Percentiles rank a stretch among this genome's conserved stretches.
phyloP scores from a whole-genome alignment of 2,113 vertebrate genomes.

The Stomatorhinus ivindoensis region DNA sequence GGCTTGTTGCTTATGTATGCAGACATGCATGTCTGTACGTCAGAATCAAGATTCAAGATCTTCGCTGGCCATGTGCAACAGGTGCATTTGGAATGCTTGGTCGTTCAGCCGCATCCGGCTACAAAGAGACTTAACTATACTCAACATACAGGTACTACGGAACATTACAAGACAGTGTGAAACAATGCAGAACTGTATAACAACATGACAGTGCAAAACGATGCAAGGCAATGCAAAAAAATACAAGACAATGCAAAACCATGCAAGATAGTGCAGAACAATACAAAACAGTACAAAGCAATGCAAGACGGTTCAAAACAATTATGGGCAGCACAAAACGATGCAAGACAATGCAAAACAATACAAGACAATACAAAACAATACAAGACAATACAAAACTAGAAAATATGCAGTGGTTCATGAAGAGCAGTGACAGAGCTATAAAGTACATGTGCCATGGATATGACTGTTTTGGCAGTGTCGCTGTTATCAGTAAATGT shows the following conservation, averaged over 20 bases:
- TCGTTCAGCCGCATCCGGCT: not conserved
- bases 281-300: not conserved
- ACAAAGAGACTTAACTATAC: not conserved
- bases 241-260: not conserved
- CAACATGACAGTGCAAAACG: not conserved
- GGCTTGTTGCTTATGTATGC: not conserved
- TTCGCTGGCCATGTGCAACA: not conserved
- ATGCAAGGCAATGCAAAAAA: not conserved
- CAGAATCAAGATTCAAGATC: not conserved
- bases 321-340: not conserved
- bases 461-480: not conserved
- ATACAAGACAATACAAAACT: not conserved
- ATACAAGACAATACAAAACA: not conserved
- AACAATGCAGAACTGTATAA: not conserved
- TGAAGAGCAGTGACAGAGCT: not conserved
- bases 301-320: not conserved
- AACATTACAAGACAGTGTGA: not conserved
- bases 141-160: not conserved
- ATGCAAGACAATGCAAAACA: too few species aligned
- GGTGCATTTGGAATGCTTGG: not conserved
- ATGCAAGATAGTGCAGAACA: not conserved
- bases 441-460: not conserved
- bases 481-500: not conserved
- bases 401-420: not conserved
- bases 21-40: not conserved